Evolutionary conservation across 2,888 invertebrate genomes (phyloP), one percentile per base, ranked within the genome.

Genomic region (Sinentomon sp.): DNA sequence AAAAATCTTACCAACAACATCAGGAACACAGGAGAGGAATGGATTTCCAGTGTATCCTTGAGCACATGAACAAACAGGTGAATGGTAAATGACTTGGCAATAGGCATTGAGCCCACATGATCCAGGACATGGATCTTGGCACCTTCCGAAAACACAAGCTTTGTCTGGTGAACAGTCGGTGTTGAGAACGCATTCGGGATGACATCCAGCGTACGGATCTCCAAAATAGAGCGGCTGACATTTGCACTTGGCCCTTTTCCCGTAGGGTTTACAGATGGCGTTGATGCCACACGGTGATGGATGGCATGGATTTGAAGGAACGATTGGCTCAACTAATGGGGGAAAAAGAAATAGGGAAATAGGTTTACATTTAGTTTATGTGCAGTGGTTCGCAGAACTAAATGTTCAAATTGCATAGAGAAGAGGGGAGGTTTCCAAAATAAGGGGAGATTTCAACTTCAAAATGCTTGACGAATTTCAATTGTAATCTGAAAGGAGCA

Each of bases 141-240:
- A 82, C 51, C 69, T 76, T 39, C 68, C 66, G 47, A 72, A 72
- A 4, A 70, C 58, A 48, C 76, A 76, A 27, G 74, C 73, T 49
- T 62, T 61, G 44, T 63, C 65, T n/a, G 64, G 55, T 1, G 67
- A 54, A 50, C 76, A 76, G 43, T 75, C 74, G 1, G 67, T 61
- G 47, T 68, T 72, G 40, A 68, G 65, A 9, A 70, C 64, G 51
- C 80, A 82, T 55, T 82, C 80, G 3, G 80, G 78, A 38, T 72
- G 62, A 46, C 82, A 82, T 21, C 78, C 78, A 10, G 66, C 64
- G 48, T 76, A 78, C 6, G 78, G 78, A 55, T 82, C 76, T n/a
- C 82, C 82, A 37, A 75, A 66, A 46, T 78, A 76, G 3, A 78
- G 77, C 37, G 78, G 74, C 47, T 82, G 76, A 47, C 82, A 83